Evolutionary conservation across 92 coral and sea anemone genomes (phyloP).

Genomic region (Porites cylindrica): DNA sequence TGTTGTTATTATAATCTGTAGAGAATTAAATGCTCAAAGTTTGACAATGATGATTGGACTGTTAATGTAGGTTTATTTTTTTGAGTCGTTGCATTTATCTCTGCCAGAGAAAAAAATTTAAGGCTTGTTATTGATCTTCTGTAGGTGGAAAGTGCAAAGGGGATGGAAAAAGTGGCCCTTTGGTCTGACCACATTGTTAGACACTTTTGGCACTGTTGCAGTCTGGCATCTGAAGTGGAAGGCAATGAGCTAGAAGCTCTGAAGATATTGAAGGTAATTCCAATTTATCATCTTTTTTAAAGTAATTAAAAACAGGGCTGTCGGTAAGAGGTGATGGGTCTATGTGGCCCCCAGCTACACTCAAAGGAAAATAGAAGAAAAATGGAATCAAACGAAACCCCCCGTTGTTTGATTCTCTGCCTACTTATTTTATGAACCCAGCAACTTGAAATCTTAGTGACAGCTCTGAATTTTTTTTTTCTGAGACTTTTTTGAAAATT

Average conservation of each 20-base stretch:
- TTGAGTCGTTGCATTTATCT: constrained; percentile 6
- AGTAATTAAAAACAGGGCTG: not conserved
- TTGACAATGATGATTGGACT: not conserved
- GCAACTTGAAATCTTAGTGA: too few relatives aligned
- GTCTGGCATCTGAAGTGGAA: constrained; percentile 5
- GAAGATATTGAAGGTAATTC: constrained; percentile 14
- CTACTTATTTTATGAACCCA: too few relatives aligned
- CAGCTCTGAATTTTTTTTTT: too few relatives aligned
- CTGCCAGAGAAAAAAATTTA: not conserved
- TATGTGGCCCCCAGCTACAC: too few relatives aligned
- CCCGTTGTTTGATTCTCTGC: too few relatives aligned
- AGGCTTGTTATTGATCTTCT: too few relatives aligned
- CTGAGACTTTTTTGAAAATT: too few relatives aligned
- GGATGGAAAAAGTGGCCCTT: constrained; percentile 42
- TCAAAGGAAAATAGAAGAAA: too few relatives aligned
- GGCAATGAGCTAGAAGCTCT: constrained; percentile 14
- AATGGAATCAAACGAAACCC: too few relatives aligned
- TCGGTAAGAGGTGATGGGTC: too few relatives aligned
- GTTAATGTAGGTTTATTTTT: not conserved
- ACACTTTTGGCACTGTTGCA: constrained; percentile 68
- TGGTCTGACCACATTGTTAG: constrained; percentile 59
- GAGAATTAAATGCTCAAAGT: not conserved
- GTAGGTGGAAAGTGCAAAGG: constrained; percentile 59
- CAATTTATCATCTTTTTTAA: not conserved
- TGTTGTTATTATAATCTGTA: not conserved